phyloP scores from a whole-genome alignment of 2,113 vertebrate species.

The Trichechus manatus region DNA sequence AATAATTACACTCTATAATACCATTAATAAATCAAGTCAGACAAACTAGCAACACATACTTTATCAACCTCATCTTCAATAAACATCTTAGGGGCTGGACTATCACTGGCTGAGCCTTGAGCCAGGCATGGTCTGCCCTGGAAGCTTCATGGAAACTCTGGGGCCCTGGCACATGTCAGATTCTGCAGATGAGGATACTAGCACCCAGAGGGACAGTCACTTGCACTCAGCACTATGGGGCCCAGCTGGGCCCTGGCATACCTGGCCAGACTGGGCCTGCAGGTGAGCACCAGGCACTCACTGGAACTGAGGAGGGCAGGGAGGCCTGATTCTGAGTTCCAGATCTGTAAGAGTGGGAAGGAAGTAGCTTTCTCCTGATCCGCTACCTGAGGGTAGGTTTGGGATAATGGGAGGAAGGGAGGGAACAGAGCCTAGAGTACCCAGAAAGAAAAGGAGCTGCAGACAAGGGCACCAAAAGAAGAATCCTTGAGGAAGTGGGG shows the following conservation, averaged over 20 bases:
- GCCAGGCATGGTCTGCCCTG: neutral
- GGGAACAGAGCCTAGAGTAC: neutral
- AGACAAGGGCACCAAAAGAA: neutral
- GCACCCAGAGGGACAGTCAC: neutral
- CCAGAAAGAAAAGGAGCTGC: neutral
- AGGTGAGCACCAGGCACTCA: neutral
- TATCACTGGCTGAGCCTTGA: neutral
- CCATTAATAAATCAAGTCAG: slow-evolving; percentile 37
- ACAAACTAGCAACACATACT: neutral
- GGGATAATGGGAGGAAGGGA: neutral
- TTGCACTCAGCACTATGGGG: neutral
- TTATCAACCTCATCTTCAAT: slow-evolving; percentile 17
- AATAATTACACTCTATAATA: slow-evolving; percentile 24
- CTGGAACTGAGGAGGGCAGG: neutral
- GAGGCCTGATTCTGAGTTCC: neutral
- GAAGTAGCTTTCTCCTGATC: neutral
- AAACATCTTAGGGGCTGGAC: neutral
- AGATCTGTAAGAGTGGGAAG: too few relatives aligned
- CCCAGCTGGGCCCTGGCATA: neutral
- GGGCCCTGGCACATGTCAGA: neutral
- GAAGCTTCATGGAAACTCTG: neutral
- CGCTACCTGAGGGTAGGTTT: neutral
- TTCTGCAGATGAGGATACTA: neutral
- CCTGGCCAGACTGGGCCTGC: neutral
- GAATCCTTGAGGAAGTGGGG: neutral